Conservation (phyloP, 2,888 invertebrate species). For the Maniola hyperantus region DNA sequence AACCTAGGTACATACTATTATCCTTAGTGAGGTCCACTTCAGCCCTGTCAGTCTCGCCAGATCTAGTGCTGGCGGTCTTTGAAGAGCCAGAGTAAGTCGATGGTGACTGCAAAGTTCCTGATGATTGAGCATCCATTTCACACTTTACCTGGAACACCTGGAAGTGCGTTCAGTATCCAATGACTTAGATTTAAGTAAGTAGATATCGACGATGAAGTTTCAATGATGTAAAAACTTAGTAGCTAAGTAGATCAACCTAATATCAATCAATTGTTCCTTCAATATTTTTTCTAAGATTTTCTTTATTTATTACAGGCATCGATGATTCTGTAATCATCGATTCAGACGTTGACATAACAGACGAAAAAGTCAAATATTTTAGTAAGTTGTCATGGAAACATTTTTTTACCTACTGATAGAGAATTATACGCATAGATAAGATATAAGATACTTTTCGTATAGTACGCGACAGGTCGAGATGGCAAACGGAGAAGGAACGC, state of each 20-base stretch:
- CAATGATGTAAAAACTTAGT: too few species aligned
- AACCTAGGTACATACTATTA: constrained; percentile 56
- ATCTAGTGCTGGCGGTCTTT: constrained; percentile 57
- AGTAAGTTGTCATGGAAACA: not conserved
- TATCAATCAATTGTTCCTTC: not conserved
- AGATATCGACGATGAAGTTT: not conserved
- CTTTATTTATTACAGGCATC: not conserved
- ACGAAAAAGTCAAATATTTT: not conserved
- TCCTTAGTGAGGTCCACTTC: constrained; percentile 66
- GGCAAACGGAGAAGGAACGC: too few species aligned
- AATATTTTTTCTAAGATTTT: not conserved
- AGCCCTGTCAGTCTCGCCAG: constrained; percentile 45
- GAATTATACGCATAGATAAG: too few species aligned
- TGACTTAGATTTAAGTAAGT: not conserved
- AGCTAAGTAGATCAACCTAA: too few species aligned
- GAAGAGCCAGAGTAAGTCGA: constrained; percentile 62
- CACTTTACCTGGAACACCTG: not conserved
- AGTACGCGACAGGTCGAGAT: too few species aligned
- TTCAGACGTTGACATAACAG: not conserved
- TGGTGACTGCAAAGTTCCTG: constrained; percentile 58
- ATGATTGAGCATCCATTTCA: constrained; percentile 52
- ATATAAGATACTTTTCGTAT: too few species aligned
- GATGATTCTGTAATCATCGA: too few species aligned
- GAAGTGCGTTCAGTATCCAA: not conserved
- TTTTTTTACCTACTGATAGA: too few species aligned